Base-by-base conservation (phyloP, 2,888 invertebrate species). In the Caenorhabditis sp. region DNA sequence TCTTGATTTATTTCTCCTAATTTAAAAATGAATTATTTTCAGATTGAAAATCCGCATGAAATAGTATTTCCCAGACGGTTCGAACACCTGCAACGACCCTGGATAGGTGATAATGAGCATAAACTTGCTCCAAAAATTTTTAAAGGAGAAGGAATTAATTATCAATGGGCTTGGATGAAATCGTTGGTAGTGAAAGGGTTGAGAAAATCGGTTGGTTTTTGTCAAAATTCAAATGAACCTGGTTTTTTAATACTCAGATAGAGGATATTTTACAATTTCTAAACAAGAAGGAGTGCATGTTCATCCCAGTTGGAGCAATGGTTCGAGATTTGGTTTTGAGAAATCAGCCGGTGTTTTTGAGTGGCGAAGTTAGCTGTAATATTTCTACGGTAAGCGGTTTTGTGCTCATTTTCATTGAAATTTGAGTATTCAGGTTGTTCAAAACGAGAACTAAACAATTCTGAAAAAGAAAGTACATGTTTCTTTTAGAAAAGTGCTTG, bases 91-190 rank as follows among this genome's bases (percentile, higher is more conserved):
- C 2, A 36, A 36, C 10, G 26, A 20, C 57, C 57, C 4, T 58
- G 57, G 57, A 25, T 36, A 17, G 25, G 21, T 4, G 25, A 23
- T 12, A n/a, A 53, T 43, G 17, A 7, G 31, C 31, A 43, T 14
- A 43, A 43, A 43, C 3, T 2, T 43, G 12, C 43, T 17, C 43
- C 43, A 14, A 43, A 43, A 43, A 17, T 77, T 17, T 72, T 56
- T n/a, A 59, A 49, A 14, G 74, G 77, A 21, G 36, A 59, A 4
- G 77, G 76, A 4, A 52, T 80, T 8, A 54, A 64, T 10, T 80
- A 76, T 57, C 77, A 77, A 25, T 80, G 80, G 80, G 64, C 59
- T 17, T 80, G 80, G 80, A 64, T 76, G 59, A 77, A 76, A 56
- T 58, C 70, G 26, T 56, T 80, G 8, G 23, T 25, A 0, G 63